Base-by-base conservation (phyloP, 2,113 vertebrate species). In the Gavia stellata region DNA sequence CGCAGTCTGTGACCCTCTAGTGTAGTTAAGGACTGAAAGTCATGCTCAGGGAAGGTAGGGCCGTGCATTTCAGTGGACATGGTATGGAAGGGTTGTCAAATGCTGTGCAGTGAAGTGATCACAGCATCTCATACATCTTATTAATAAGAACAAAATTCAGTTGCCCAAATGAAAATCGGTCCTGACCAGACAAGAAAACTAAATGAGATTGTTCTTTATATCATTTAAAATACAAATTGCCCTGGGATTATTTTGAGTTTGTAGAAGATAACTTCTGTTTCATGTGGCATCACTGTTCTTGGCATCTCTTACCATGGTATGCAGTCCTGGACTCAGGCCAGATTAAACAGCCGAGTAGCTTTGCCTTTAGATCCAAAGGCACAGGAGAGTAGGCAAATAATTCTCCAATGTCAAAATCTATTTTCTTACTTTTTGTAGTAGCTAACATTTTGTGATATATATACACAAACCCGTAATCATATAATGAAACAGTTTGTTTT, bases 321-420 rank as follows among this genome's bases (percentile, higher is more conserved):
- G 77, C 75, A 81, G 20, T 7, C 74, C 95, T 98, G 97, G 97
- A 97, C 53, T 90, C 56, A 10, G 91, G 97, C 97, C 98, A 98
- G 97, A 96, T 90, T 96, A 96, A 98, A 97, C 97, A 98, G 97
- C 96, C 91, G 91, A 97, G 85, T 52, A 94, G 94, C 93, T 96
- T 92, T 97, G 95, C 95, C 92, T 96, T 93, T 77, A 95, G 81
- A 97, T 98, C 96, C 97, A 98, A 96, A 98, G 94, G 94, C 97
- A 94, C 92, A 91, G 95, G 96, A 96, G 96, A 98, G 95, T 42
- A 97, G 93, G 78, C 79, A 94, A 97, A 97, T 96, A 97, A 98
- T 97, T 98, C 97, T 97, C 97, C 58, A 40, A 55, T 94, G 97
- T 97, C 95, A 97, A 90, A 97, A 96, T 88, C 81, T 95, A 88